Evolutionary conservation across 2,888 invertebrate species (phyloP).

Genomic region (Macaria liturata): DNA sequence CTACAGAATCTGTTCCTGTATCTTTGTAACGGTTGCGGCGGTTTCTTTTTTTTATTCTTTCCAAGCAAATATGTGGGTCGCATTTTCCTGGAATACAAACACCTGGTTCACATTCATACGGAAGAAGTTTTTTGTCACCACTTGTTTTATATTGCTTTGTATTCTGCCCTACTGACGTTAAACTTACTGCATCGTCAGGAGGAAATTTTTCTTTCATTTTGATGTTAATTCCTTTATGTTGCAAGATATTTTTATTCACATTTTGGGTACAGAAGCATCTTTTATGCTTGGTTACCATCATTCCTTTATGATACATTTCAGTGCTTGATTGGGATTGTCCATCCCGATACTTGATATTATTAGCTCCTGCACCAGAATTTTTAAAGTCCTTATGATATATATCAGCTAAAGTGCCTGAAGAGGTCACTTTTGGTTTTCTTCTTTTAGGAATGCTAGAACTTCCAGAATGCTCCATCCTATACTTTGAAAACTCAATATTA

Average conservation of each 20-base stretch:
- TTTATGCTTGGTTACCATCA: constrained; percentile 1
- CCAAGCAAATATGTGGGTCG: constrained; percentile 44
- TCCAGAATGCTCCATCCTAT: neutral
- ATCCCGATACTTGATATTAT: neutral
- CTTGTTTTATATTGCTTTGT: constrained; percentile 6
- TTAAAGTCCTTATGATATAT: neutral
- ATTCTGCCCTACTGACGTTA: constrained; percentile 2
- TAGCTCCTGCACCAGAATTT: neutral
- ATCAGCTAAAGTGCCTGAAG: neutral
- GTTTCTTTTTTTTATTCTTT: constrained; percentile 43
- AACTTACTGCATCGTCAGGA: neutral
- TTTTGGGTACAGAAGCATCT: constrained; percentile 14
- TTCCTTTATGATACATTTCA: neutral
- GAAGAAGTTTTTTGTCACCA: constrained; percentile 24
- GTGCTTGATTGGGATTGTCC: neutral
- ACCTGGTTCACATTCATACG: constrained; percentile 52
- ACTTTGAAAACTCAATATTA: constrained; percentile 42
- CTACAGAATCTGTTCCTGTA: neutral
- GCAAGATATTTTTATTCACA: constrained; percentile 19
- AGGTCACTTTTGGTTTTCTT: neutral
- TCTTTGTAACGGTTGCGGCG: constrained; percentile 1
- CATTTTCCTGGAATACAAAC: constrained; percentile 50
- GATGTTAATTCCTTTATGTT: constrained; percentile 1
- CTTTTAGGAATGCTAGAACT: neutral
- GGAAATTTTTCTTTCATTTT: neutral